These are phyloP conservation scores for Pseudorectes ferrugineus DNA, from an alignment of 2,113 vertebrate species.

Conservation along the genomic window DNA sequence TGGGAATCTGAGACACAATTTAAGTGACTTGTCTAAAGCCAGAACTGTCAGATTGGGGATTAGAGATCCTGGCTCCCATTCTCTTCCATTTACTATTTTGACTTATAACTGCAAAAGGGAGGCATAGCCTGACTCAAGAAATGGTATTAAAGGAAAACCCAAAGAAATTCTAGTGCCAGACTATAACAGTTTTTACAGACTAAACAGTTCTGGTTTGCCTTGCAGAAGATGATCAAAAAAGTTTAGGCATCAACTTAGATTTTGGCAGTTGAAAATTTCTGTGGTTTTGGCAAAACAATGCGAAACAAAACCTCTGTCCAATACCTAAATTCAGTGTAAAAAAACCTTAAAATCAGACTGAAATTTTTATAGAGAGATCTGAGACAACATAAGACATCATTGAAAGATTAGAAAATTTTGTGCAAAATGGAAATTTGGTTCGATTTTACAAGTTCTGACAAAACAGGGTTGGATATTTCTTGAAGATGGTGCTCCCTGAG, in stretches of 20 bases:
- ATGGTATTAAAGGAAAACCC: background rate
- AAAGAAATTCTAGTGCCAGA: background rate
- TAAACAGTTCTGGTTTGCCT: background rate
- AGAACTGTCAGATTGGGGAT: background rate
- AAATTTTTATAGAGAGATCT: background rate
- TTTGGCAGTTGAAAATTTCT: no score
- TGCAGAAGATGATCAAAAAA: background rate
- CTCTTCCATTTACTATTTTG: background rate
- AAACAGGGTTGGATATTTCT: background rate
- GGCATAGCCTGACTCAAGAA: background rate
- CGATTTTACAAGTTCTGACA: background rate
- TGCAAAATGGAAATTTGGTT: background rate
- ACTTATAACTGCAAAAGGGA: background rate
- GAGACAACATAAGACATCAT: background rate
- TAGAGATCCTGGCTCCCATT: background rate
- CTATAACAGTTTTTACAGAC: background rate
- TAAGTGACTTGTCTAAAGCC: background rate
- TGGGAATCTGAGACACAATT: background rate
- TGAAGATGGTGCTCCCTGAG: background rate
- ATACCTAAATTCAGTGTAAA: background rate
- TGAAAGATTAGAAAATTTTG: background rate
- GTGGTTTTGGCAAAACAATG: accelerated
- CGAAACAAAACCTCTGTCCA: background rate
- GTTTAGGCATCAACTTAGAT: background rate
- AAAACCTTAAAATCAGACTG: background rate